phyloP scores from a whole-genome alignment of 2,797 vertebrate species.

The Tiaroga cobitis region DNA sequence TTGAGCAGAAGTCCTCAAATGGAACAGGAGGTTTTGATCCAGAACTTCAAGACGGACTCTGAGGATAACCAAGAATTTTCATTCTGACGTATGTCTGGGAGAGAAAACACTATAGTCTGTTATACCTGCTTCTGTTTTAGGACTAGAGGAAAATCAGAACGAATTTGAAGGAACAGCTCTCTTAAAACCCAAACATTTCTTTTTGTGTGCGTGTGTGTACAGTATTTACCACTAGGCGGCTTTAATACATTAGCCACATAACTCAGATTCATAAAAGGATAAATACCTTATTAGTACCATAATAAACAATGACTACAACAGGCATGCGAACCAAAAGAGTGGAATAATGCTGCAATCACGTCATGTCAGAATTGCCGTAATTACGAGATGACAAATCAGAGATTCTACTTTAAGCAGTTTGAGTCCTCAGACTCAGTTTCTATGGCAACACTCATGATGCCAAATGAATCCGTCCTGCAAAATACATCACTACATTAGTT shows the following conservation, averaged over 20 bases:
- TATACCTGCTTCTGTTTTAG: not conserved
- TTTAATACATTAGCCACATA: not conserved
- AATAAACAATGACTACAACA: not conserved
- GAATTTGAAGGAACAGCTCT: not conserved
- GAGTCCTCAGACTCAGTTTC: not conserved
- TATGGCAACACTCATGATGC: not conserved
- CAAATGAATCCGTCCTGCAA: not conserved
- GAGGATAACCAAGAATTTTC: slow-evolving; percentile 14
- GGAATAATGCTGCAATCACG: not conserved
- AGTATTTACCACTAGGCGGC: not conserved
- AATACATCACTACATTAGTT: not conserved
- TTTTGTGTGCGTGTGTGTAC: not conserved
- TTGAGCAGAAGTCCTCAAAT: slow-evolving; percentile 29
- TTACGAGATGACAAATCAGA: not conserved
- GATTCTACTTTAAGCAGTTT: not conserved
- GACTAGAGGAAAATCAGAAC: not conserved
- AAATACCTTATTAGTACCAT: not conserved
- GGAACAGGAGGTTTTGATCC: slow-evolving; percentile 37
- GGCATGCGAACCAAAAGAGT: not conserved
- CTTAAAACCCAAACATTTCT: not conserved
- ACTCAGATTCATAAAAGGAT: not conserved
- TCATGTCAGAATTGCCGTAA: not conserved
- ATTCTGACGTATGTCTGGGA: slow-evolving; percentile 29
- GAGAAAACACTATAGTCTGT: slow-evolving; percentile 28
- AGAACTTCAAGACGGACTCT: not conserved